Base-by-base conservation (phyloP, 2,113 vertebrate species). In the Nerophis ophidion region DNA sequence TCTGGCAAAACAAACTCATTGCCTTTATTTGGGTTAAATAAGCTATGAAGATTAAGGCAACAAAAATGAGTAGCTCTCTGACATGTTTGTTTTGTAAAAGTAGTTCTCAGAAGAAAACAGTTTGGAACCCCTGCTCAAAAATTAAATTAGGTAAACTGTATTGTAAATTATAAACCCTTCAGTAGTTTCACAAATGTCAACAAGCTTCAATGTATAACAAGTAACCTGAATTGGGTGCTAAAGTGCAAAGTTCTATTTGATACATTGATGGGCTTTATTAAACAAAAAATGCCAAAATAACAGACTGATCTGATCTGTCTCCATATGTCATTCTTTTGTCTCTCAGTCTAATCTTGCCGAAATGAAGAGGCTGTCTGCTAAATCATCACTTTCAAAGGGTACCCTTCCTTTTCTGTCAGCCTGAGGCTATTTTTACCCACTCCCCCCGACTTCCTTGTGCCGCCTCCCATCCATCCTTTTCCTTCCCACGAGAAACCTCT, bases 391-490 rank as follows among this genome's bases (percentile, higher is more conserved):
- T 87, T 87, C 72, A 76, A 78, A 71, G 71, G 65, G 65, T 74
- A 57, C 49, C 72, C 81, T 81, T 84, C 80, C 68, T 71, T 64
- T 77, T 80, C 81, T 76, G 74, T 80, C 81, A 80, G 72, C 75
- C 68, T 65, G 57, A 57, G 77, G 79, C 86, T 89, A 88, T 88
- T 89, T 90, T 87, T 84, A 87, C 80, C 49, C 68, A 74, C 61
- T 55, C 75, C 72, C 70, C 53, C 61, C 66, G 12, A 35, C 48
- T 67, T 61, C 57, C 60, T 65, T 7, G 14, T 46, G 52, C 76
- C 68, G 64, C 74, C 77, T 52, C 74, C 75, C 76, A 81, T 81
- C 79, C 77, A 81, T 80, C 82, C 74, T 63, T 75, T 26, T 63
- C 72, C 72, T 74, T 70, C 81, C 75, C 76, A 73, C 51, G 70